Evolutionary conservation across 30 jellyfish, hydroid and myxozoan species (phyloP).

Genomic region (Pseudorhiza aurosa): DNA sequence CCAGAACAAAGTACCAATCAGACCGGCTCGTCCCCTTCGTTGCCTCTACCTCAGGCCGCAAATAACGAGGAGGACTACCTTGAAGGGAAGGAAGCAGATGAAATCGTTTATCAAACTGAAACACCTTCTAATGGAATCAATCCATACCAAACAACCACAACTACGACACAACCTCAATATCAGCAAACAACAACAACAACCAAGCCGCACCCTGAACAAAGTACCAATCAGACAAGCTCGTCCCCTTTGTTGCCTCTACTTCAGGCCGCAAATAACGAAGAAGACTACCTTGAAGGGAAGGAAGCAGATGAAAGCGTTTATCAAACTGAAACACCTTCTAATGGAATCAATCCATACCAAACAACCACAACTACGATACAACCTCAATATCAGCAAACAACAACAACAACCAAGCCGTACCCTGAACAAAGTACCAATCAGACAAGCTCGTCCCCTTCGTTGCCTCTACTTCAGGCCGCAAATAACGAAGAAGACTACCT

Average conservation of each 20-base stretch:
- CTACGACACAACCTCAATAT: neutral
- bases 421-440: no score
- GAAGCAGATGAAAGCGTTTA: constrained; percentile 24
- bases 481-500: neutral
- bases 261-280: neutral
- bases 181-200: neutral
- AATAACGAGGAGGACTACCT: neutral
- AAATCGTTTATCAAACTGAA: neutral
- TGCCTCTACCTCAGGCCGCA: neutral
- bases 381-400: constrained; percentile 27
- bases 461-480: no score
- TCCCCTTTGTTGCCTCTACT: neutral
- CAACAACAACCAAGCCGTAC: constrained; percentile 1
- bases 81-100: constrained; percentile 36
- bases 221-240: neutral
- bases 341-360: neutral
- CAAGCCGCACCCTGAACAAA: neutral
- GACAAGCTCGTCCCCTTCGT: no score
- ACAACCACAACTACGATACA: constrained; percentile 11
- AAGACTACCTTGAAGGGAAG: constrained; percentile 39
- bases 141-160: constrained; percentile 8
- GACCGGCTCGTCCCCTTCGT: neutral
- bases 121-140: neutral
- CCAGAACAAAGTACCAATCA: neutral
- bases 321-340: neutral